Percentiles rank a stretch among this genome's conserved stretches.
Conservation (phyloP, 2,797 vertebrate genomes). For the Nyctalus aviator region DNA sequence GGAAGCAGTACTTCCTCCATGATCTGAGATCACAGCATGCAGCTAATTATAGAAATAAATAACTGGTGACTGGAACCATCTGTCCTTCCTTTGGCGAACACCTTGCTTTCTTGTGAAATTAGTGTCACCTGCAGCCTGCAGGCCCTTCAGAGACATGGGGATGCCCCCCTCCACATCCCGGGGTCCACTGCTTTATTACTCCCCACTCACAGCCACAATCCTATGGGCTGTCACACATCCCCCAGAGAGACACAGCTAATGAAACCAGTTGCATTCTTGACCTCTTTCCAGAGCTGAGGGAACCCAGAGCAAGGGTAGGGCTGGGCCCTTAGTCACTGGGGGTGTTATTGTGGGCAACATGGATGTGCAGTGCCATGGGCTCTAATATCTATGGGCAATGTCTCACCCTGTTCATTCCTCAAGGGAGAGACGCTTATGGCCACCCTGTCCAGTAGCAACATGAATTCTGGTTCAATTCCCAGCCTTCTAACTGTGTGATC, state of each 20-base stretch:
- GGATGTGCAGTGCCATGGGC: too few species aligned
- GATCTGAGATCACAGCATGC: slow-evolving; percentile 84
- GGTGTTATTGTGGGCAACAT: too few species aligned
- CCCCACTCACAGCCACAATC: slow-evolving; percentile 14
- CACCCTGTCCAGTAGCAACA: not conserved
- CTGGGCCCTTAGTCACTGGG: not conserved
- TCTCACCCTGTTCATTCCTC: not conserved
- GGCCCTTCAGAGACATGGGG: slow-evolving; percentile 50
- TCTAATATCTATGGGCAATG: not conserved
- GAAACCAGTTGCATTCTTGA: slow-evolving; percentile 61
- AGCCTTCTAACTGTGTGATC: not conserved
- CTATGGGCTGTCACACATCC: slow-evolving; percentile 55
- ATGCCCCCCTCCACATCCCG: slow-evolving; percentile 68
- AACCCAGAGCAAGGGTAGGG: not conserved
- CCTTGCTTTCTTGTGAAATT: slow-evolving; percentile 80
- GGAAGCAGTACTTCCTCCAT: slow-evolving; percentile 83
- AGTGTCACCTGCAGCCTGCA: slow-evolving; percentile 82
- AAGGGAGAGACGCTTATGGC: accelerated
- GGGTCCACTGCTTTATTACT: slow-evolving; percentile 26
- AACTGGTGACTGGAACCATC: slow-evolving; percentile 89
- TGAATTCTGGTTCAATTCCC: not conserved
- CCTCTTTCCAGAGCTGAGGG: slow-evolving; percentile 38
- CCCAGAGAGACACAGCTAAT: slow-evolving; percentile 73
- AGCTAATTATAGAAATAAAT: slow-evolving; percentile 90
- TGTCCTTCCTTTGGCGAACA: slow-evolving; percentile 85